Evolutionary conservation across 2,797 vertebrate species (phyloP), one percentile per base, ranked within the genome.

Genomic region (Ambastaia sidthimunki): DNA sequence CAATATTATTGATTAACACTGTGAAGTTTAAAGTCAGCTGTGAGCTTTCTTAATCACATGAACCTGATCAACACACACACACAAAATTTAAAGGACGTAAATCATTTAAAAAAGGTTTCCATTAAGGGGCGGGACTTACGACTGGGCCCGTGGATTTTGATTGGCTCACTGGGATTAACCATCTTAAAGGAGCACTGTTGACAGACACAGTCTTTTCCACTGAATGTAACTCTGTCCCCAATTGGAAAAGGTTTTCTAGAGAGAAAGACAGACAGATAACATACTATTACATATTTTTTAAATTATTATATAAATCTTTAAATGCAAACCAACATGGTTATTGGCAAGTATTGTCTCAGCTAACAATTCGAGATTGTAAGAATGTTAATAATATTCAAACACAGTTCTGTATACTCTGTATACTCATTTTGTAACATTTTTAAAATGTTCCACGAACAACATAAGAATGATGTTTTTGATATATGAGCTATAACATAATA

Each of bases 221-320:
- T 98, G 94, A 99, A 98, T 0, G 97, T 99, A 74, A 99, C 98
- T 91, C 97, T 95, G 93, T 99, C 98, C 90, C 98, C 98, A 0
- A 99, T 98, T 57, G 98, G 98, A 90, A 99, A 99, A 0, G 97
- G 95, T 88, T 98, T 98, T 92, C 98, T 99, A n/a, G 89, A 82
- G 82, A 62, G 5, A 63, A 71, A 21, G 12, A 65, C 28, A 62
- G 16, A 76, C 59, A 76, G 12, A 82, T 4, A 84, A 44, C 34
- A 54, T 44, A 4, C 37, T 25, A 67, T 80, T 72, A 72, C n/a
- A n/a, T 62, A 48, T 7, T 37, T 16, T 37, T 65, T 34, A 52
- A n/a, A 52, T 18, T 9, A 47, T 11, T 19, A 21, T 62, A 60
- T 65, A 82, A 25, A 25, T 52, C 7, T 9, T 84, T 18, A 18